Base-by-base conservation (phyloP, 2,888 invertebrate genomes). In the Acrobasis consociella region DNA sequence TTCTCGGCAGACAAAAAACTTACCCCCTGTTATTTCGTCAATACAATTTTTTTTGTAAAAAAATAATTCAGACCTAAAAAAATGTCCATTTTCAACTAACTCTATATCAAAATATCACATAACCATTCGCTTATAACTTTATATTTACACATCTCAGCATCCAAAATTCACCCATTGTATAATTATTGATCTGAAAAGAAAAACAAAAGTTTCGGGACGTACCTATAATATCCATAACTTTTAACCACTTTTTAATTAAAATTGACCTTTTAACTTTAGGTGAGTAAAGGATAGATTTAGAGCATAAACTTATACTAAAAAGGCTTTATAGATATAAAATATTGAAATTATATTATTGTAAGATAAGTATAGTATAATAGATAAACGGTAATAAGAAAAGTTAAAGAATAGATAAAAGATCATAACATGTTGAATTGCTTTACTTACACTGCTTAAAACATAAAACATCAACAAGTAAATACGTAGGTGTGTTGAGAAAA, bases 61-160 rank as follows among this genome's bases (percentile, higher is more conserved):
- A 38, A 0, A 61, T 62, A 60, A 69, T 66, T 64, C 70, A 66
- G 69, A 63, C 65, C 64, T 65, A 46, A 13, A 62, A 61, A 68
- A 50, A 61, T 65, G 62, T 71, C 65, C 46, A 10, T 60, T 58
- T 59, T 17, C 65, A 69, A 68, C 68, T 64, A 67, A 62, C 64
- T 64, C 68, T 73, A 74, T 64, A 71, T 64, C 69, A 77, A 78
- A 82, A 81, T 83, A 84, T 82, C 85, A 83, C 83, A 82, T 77
- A 73, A 62, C 42, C 51, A 17, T 15, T 13, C 51, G n/a, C 3
- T 38, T 51, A 17, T 9, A 55, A 39, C 37, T 42, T 22, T 52
- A 52, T 22, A 56, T 56, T 16, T 42, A 17, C 37, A 39, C 42
- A 31, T 31, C 22, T 52, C 52, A 13, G 11, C 13, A 2, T 31